Evolutionary conservation across 1,140 invertebrate species (phyloP).

Genomic region (Bombus difficillimus): DNA sequence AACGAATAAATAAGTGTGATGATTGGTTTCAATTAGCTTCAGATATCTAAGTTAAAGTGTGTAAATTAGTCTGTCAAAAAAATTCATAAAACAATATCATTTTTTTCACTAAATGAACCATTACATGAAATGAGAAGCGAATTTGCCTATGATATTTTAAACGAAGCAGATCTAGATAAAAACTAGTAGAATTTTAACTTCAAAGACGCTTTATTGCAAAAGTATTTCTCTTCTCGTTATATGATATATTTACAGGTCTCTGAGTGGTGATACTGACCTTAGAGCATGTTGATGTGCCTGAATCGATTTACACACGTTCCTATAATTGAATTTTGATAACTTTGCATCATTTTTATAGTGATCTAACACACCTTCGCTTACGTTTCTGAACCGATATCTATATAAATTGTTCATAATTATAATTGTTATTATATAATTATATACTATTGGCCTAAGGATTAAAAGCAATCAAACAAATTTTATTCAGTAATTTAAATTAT

Average conservation of each 20-base stretch:
- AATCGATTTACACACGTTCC: background rate
- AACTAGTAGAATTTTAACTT: too few relatives aligned
- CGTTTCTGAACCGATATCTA: background rate
- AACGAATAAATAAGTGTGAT: conserved; percentile 4
- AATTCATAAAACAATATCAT: background rate
- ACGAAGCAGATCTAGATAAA: too few relatives aligned
- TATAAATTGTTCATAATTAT: background rate
- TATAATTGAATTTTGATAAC: background rate
- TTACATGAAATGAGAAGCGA: too few relatives aligned
- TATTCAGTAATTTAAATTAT: too few relatives aligned
- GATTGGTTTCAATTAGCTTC: background rate
- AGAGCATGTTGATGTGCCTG: background rate
- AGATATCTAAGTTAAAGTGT: conserved; percentile 1
- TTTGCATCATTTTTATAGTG: background rate
- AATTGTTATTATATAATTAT: too few relatives aligned
- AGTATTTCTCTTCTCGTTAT: background rate
- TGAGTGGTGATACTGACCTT: background rate
- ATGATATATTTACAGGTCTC: background rate
- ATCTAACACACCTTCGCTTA: background rate
- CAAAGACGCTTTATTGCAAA: too few relatives aligned
- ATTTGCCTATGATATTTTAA: too few relatives aligned
- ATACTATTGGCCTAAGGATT: too few relatives aligned
- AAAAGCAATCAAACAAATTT: too few relatives aligned
- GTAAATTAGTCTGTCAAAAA: background rate
- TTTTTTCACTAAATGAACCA: too few relatives aligned